These are phyloP conservation scores for Pogona vitticeps DNA, from an alignment of 2,113 vertebrate species.

Conservation along the genomic window DNA sequence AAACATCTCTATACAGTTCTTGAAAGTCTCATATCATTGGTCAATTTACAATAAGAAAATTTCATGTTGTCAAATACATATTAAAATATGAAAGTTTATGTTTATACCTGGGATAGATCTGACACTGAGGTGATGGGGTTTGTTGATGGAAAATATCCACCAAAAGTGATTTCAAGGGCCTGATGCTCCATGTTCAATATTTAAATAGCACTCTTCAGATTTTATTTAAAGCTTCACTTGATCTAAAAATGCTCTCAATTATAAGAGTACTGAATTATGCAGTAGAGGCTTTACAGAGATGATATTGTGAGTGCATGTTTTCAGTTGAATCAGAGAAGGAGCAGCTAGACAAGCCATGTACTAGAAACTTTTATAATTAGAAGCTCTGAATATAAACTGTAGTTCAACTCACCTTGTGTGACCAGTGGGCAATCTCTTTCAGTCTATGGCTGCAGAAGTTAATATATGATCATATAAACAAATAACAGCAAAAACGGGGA, in stretches of 20 bases:
- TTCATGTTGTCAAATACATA: too few relatives aligned
- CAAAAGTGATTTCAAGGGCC: conserved; percentile 41
- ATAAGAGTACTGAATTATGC: conserved; percentile 28
- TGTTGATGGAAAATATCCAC: background rate
- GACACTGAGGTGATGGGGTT: too few relatives aligned
- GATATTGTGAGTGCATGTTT: conserved; percentile 33
- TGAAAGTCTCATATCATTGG: too few relatives aligned
- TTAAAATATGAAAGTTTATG: too few relatives aligned
- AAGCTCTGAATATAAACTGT: background rate
- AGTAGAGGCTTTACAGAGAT: conserved; percentile 8
- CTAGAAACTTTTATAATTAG: background rate
- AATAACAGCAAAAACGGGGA: background rate
- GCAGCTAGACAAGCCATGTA: background rate
- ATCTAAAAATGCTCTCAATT: conserved; percentile 30
- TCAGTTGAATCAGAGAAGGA: conserved; percentile 4
- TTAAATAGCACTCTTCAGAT: conserved; percentile 2
- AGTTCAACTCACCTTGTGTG: background rate
- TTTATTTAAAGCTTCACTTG: conserved; percentile 42
- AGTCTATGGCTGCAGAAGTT: too few relatives aligned
- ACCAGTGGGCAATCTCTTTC: too few relatives aligned
- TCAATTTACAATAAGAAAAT: too few relatives aligned
- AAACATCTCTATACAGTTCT: too few relatives aligned
- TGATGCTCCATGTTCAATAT: conserved; percentile 28
- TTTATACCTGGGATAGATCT: too few relatives aligned
- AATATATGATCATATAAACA: background rate